phyloP scores from a whole-genome alignment of 37 sponge, comb jelly and placozoan species.

The Theonella swinhoei region DNA sequence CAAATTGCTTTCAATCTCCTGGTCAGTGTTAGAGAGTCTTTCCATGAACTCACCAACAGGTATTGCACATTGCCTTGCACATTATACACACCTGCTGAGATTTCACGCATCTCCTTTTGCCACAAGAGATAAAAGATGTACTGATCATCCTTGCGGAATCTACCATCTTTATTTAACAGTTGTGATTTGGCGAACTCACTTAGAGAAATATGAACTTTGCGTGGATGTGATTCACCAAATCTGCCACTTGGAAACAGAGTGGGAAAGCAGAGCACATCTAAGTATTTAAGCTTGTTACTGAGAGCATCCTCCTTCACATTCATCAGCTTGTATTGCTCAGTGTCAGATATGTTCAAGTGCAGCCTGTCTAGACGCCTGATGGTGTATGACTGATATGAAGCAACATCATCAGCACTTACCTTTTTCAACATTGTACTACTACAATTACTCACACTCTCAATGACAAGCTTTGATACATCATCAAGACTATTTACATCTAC shows the following conservation, averaged over 20 bases:
- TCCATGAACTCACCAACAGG: too few relatives aligned
- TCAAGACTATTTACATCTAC: slow-evolving; percentile 41
- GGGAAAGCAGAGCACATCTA: slow-evolving; percentile 58
- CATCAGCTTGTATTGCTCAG: too few relatives aligned
- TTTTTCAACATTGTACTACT: slow-evolving; percentile 50
- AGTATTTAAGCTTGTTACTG: slow-evolving; percentile 27
- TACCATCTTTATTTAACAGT: slow-evolving; percentile 48
- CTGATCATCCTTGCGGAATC: slow-evolving; percentile 53
- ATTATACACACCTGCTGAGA: too few relatives aligned
- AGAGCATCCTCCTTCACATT: too few relatives aligned
- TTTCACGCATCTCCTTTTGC: too few relatives aligned
- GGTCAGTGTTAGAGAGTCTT: slow-evolving; percentile 1
- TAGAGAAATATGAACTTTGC: too few relatives aligned
- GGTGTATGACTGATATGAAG: slow-evolving; percentile 58
- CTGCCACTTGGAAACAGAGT: slow-evolving; percentile 44
- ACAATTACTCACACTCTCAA: slow-evolving; percentile 31
- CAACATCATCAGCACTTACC: slow-evolving; percentile 25
- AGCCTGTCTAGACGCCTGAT: slow-evolving; percentile 33
- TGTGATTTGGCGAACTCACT: slow-evolving; percentile 63
- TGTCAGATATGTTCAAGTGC: slow-evolving; percentile 22
- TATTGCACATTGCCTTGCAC: slow-evolving; percentile 7
- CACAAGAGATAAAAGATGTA: too few relatives aligned
- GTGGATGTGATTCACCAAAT: slow-evolving; percentile 65
- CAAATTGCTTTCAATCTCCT: slow-evolving; percentile 15
- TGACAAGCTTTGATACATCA: slow-evolving; percentile 39